Base-by-base conservation (phyloP, 2,113 vertebrate genomes). In the Stegostoma tigrinum region DNA sequence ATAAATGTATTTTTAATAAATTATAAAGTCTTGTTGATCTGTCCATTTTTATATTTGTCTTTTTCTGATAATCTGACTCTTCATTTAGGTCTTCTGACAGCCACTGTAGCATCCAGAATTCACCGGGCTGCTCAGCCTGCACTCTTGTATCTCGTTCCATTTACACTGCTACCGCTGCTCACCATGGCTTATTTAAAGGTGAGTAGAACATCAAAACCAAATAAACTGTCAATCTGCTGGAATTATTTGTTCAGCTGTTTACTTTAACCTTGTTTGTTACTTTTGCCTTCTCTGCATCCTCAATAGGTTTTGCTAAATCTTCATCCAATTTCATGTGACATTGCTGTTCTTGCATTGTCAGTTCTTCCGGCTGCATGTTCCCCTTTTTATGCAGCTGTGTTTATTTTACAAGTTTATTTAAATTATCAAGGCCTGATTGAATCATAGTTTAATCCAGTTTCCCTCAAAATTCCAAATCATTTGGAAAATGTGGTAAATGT, bases 151-250 rank as follows among this genome's bases (percentile, higher is more conserved):
- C 97, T 99, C 98, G 99, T 99, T 97, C 99, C 99, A 2, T 99
- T 99, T 96, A 99, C 99, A 98, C 98, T 99, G 97, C 98, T 99
- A 98, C 99, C 99, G 95, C 99, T 99, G 97, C 99, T 99, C 97
- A 99, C 99, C 21, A 99, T 99, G 99, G 99, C 99, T 98, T 99
- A 99, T 97, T 97, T 99, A 98, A 99, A 99, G 99, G 99, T 99
- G 97, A 96, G 97, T 70, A 15, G 38, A 72, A 24, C 34, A 52
- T 70, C 67, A 95, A 75, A 75, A 52, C 67, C 42, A 95, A 95
- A 8, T 48, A 75, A 72, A 75, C n/a, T 5, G 5, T 42, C 80
- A 23, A 19, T 21, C 17, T 83, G 80, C 4, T 21, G 80, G 38
- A 38, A 80, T 38, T 48, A 48, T 52, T 12, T 87, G 6, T 52